These are phyloP conservation scores for Oreochromis mossambicus DNA, from an alignment of 2,797 vertebrate genomes.

Conservation along the genomic window DNA sequence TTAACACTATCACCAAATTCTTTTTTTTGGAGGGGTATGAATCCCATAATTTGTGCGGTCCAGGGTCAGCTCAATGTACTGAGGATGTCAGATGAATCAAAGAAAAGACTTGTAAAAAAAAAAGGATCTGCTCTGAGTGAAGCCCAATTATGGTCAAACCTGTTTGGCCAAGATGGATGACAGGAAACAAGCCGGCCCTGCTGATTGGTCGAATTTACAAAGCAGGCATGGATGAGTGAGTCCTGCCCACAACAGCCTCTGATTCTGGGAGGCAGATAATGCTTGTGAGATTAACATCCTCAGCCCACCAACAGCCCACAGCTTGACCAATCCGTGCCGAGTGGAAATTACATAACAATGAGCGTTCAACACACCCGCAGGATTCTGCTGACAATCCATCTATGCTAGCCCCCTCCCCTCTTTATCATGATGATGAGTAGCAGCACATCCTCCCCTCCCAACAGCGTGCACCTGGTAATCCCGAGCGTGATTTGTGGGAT, in stretches of 20 bases:
- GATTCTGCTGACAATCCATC: slow-evolving; percentile 45
- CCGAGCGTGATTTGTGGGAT: slow-evolving; percentile 41
- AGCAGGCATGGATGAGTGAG: slow-evolving; percentile 32
- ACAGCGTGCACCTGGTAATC: slow-evolving; percentile 43
- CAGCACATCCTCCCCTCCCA: slow-evolving; percentile 7
- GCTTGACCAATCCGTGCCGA: slow-evolving; percentile 44
- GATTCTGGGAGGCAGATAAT: slow-evolving; percentile 58
- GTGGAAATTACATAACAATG: slow-evolving; percentile 69
- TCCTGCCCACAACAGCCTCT: slow-evolving; percentile 33
- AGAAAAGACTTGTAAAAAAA: neutral
- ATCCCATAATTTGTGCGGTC: neutral
- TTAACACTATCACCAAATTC: neutral
- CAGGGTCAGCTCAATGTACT: neutral
- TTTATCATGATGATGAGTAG: slow-evolving; percentile 16
- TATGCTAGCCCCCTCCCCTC: neutral
- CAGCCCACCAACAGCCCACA: slow-evolving; percentile 55
- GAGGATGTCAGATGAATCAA: neutral
- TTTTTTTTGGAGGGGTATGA: neutral
- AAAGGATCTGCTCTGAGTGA: neutral
- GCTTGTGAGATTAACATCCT: slow-evolving; percentile 57
- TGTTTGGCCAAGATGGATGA: neutral
- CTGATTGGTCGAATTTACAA: slow-evolving; percentile 23
- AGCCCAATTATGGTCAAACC: neutral
- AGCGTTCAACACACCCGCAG: slow-evolving; percentile 36
- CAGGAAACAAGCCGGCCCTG: neutral